Conservation (phyloP, 2,888 invertebrate species). For the Cactoblastis cactorum region DNA sequence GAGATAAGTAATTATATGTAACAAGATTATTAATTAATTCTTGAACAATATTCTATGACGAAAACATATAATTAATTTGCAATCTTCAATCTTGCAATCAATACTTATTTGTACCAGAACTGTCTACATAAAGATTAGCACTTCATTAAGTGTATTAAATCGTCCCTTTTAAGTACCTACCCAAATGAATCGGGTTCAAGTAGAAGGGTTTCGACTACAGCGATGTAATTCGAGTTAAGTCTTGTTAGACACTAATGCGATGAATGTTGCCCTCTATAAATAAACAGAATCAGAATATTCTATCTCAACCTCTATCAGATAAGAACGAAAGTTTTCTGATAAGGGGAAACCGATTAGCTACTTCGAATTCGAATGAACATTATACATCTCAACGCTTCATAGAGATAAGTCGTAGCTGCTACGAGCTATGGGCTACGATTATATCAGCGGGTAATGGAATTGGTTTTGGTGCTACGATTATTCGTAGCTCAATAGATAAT, state of each 20-base stretch:
- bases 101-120: too few species aligned
- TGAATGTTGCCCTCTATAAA: neutral
- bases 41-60: neutral
- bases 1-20: neutral
- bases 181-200: constrained; percentile 9
- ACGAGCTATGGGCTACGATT: constrained; percentile 6
- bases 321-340: neutral
- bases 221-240: constrained; percentile 1
- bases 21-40: neutral
- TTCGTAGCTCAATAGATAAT: constrained; percentile 14
- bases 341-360: neutral
- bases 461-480: neutral
- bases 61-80: neutral
- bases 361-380: neutral
- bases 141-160: constrained; percentile 2
- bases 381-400: neutral
- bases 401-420: constrained; percentile 7
- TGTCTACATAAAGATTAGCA: neutral
- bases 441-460: neutral
- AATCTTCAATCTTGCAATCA: neutral
- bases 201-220: constrained; percentile 4
- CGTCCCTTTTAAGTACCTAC: constrained; percentile 2
- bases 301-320: neutral
- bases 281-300: neutral
- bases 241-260: neutral